phyloP scores from a whole-genome alignment of 2,888 invertebrate species.

The Morinoia aosen region DNA sequence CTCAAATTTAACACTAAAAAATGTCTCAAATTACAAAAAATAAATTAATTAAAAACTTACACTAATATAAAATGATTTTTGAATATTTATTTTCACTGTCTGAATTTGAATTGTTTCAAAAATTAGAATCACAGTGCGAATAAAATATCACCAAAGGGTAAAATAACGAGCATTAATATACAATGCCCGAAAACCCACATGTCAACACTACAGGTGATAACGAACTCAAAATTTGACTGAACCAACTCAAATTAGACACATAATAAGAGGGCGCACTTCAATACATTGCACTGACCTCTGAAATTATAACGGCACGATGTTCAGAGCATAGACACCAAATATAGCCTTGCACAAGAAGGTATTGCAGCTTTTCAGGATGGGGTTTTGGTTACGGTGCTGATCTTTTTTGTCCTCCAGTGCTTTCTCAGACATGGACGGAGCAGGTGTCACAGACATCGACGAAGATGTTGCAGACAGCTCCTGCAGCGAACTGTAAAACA shows the following conservation, averaged over 20 bases:
- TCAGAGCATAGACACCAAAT: constrained; percentile 6
- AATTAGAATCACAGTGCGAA: not conserved
- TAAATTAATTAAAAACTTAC: no score
- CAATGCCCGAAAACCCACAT: not conserved
- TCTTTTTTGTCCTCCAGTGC: not conserved
- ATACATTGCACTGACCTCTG: not conserved
- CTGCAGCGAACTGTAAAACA: not conserved
- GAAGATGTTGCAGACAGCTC: not conserved
- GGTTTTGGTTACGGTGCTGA: not conserved
- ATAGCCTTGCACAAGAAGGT: not conserved
- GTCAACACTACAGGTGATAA: not conserved
- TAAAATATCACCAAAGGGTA: not conserved
- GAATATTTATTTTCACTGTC: no score
- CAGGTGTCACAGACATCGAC: not conserved
- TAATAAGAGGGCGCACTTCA: not conserved
- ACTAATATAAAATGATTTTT: no score
- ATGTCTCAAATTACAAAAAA: no score
- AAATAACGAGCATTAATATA: not conserved
- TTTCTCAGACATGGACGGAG: not conserved
- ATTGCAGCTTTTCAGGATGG: not conserved
- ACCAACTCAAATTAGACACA: not conserved
- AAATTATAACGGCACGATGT: constrained; percentile 21
- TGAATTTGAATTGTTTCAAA: no score
- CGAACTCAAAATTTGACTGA: not conserved
- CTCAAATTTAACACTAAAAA: no score